These are phyloP conservation scores for Hylyphantes graminicola DNA, from an alignment of 1,140 invertebrate genomes.

Conservation along the genomic window DNA sequence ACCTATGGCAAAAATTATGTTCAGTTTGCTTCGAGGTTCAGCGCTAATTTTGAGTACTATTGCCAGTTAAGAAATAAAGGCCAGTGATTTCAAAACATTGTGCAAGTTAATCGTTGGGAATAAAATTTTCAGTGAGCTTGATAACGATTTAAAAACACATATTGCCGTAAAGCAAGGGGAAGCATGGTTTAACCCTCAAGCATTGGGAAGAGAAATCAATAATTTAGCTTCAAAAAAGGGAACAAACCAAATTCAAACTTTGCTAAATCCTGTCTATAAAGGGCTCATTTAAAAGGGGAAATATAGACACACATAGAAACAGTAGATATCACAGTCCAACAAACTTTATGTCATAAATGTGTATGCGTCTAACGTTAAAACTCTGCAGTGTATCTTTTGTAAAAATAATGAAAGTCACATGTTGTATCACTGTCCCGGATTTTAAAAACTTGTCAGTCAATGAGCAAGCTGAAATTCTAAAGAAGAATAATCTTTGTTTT, in stretches of 20 bases:
- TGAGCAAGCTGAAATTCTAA: background rate
- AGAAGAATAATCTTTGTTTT: background rate
- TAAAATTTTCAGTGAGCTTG: slow-evolving; percentile 9
- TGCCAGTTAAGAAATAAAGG: background rate
- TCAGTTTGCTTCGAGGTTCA: background rate
- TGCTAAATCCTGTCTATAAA: background rate
- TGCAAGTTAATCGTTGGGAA: slow-evolving; percentile 1
- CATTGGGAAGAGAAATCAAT: background rate
- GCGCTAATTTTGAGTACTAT: slow-evolving; percentile 22
- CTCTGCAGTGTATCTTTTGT: background rate
- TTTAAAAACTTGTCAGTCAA: background rate
- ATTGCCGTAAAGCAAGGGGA: too few relatives aligned
- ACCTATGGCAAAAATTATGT: background rate
- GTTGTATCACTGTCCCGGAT: background rate
- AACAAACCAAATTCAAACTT: background rate
- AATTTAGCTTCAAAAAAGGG: background rate
- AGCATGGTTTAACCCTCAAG: background rate
- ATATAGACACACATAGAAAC: too few relatives aligned
- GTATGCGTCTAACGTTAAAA: background rate
- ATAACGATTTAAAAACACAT: too few relatives aligned
- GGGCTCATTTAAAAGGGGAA: background rate
- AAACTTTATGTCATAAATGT: background rate
- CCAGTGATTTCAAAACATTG: slow-evolving; percentile 2
- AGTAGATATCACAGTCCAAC: background rate
- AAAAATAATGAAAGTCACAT: background rate